phyloP scores from a whole-genome alignment of 2,113 vertebrate genomes.

The Dasyurus viverrinus region DNA sequence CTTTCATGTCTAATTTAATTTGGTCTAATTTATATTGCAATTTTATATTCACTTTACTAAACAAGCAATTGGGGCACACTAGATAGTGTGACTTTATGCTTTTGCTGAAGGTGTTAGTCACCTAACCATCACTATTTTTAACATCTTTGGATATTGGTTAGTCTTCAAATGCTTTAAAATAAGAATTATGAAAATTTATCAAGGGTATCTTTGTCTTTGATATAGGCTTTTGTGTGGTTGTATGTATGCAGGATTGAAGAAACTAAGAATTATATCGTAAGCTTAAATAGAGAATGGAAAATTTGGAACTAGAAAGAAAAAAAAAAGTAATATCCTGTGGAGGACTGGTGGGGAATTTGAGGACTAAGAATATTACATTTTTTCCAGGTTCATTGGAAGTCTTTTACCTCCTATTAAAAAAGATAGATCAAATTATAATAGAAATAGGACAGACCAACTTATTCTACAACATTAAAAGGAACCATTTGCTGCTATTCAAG shows the following conservation, averaged over 20 bases:
- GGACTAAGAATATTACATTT: background rate
- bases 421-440: background rate
- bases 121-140: background rate
- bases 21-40: background rate
- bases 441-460: background rate
- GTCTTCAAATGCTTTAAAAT: background rate
- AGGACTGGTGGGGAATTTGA: background rate
- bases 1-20: background rate
- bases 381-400: background rate
- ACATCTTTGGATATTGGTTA: background rate
- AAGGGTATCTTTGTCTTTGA: background rate
- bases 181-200: background rate
- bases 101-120: background rate
- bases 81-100: background rate
- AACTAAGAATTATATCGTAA: background rate
- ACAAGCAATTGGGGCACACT: background rate
- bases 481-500: background rate
- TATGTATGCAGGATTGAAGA: background rate
- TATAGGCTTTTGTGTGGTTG: background rate
- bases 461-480: constrained; percentile 17
- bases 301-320: background rate
- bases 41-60: background rate
- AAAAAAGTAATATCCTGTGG: background rate
- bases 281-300: background rate
- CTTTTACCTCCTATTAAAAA: background rate